Evolutionary conservation across 2,113 vertebrate genomes (phyloP).

Genomic region (Neopipo cinnamomea): DNA sequence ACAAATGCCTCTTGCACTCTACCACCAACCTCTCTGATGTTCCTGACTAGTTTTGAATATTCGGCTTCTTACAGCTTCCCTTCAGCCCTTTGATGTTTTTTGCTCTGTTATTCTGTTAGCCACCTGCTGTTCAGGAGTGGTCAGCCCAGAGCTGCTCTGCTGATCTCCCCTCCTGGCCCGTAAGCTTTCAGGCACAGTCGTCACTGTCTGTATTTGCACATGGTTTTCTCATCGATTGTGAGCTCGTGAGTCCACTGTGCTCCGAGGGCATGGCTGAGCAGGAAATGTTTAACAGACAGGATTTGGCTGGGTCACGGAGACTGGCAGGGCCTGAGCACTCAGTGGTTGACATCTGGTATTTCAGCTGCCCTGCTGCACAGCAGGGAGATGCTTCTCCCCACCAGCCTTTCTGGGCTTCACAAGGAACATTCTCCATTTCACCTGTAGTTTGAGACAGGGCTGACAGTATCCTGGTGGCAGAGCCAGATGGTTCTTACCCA

Average conservation of each 20-base stretch:
- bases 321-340: not conserved
- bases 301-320: not conserved
- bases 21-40: not conserved
- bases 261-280: not conserved
- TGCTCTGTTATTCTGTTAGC: not conserved
- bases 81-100: not conserved
- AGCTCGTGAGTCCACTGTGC: not conserved
- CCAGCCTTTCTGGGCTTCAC: not conserved
- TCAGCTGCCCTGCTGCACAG: not conserved
- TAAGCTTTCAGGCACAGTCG: not conserved
- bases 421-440: not conserved
- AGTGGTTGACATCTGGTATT: accelerated
- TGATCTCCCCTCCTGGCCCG: not conserved
- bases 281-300: not conserved
- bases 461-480: not conserved
- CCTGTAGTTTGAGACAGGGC: not conserved
- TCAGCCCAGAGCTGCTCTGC: not conserved
- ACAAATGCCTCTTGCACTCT: not conserved
- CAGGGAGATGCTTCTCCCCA: not conserved
- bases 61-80: not conserved
- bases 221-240: not conserved
- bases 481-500: not conserved
- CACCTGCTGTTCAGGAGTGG: not conserved
- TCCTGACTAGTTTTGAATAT: not conserved
- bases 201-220: not conserved